These are phyloP conservation scores for Hymenochirus boettgeri DNA, from an alignment of 2,113 vertebrate species.

Conservation along the genomic window DNA sequence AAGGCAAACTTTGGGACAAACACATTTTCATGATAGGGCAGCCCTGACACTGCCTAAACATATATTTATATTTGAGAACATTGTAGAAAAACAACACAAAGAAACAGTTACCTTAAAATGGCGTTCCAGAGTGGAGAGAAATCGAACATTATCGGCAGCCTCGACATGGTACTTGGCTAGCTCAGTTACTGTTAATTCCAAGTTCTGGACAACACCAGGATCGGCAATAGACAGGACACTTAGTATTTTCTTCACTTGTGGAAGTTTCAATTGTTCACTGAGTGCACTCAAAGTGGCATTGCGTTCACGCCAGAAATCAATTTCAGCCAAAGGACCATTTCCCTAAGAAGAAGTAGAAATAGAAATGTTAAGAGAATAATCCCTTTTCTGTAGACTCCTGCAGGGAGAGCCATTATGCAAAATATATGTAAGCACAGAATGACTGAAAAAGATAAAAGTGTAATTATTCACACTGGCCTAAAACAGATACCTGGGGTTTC, in stretches of 20 bases:
- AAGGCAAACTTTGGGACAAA: background rate
- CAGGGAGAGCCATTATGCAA: background rate
- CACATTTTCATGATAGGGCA: no score
- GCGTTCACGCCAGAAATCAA: constrained; percentile 80
- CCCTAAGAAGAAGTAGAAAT: constrained; percentile 55
- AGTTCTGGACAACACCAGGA: constrained; percentile 55
- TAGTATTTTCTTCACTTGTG: constrained; percentile 71
- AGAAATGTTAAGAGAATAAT: constrained; percentile 6
- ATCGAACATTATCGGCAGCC: constrained; percentile 72
- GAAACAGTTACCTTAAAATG: constrained; percentile 77
- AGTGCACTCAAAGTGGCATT: constrained; percentile 67
- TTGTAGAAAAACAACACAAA: background rate
- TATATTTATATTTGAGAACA: no score
- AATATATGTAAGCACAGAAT: background rate
- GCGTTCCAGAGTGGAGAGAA: constrained; percentile 76
- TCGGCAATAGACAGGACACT: constrained; percentile 64
- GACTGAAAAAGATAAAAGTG: no score
- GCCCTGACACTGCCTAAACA: no score
- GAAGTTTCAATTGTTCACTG: constrained; percentile 71
- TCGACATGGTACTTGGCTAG: constrained; percentile 71
- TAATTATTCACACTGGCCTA: no score
- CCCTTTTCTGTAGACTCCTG: background rate
- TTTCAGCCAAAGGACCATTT: constrained; percentile 75
- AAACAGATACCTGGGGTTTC: constrained; percentile 70
- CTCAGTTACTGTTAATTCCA: constrained; percentile 64